Evolutionary conservation across 2,113 vertebrate species (phyloP).

Genomic region (Sander lucioperca): DNA sequence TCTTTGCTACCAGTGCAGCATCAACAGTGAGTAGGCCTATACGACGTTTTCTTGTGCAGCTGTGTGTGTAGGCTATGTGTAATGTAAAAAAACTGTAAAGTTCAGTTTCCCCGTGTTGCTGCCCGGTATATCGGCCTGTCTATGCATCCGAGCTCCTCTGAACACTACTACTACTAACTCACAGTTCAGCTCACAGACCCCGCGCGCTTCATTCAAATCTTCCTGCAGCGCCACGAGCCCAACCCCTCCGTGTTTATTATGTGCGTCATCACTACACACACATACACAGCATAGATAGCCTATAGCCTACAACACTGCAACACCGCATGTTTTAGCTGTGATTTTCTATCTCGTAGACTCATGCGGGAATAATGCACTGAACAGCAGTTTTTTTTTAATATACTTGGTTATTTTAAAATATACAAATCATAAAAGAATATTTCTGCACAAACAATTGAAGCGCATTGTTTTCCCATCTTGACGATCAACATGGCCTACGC

Average conservation of each 20-base stretch:
- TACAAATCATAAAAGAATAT: neutral
- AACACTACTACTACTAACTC: neutral
- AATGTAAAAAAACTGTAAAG: neutral
- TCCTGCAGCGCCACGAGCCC: conserved; percentile 16
- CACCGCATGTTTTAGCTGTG: neutral
- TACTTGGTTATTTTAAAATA: neutral
- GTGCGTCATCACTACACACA: conserved; percentile 1
- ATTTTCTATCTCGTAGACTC: neutral
- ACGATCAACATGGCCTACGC: neutral
- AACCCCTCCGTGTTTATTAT: conserved; percentile 3
- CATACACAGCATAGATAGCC: too few species aligned
- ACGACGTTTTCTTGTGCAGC: too few species aligned
- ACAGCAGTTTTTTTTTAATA: too few species aligned
- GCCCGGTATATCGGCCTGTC: neutral
- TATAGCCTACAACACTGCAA: neutral
- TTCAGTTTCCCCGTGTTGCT: neutral
- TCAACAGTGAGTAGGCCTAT: too few species aligned
- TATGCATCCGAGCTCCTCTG: neutral
- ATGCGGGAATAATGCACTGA: neutral
- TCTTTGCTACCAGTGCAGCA: too few species aligned
- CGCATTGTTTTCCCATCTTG: neutral
- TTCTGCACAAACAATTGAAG: neutral
- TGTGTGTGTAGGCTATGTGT: neutral
- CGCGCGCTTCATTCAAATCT: conserved; percentile 36
- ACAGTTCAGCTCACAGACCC: neutral